Evolutionary conservation across 2,797 vertebrate genomes (phyloP).

Genomic region (Myripristis jacobus): DNA sequence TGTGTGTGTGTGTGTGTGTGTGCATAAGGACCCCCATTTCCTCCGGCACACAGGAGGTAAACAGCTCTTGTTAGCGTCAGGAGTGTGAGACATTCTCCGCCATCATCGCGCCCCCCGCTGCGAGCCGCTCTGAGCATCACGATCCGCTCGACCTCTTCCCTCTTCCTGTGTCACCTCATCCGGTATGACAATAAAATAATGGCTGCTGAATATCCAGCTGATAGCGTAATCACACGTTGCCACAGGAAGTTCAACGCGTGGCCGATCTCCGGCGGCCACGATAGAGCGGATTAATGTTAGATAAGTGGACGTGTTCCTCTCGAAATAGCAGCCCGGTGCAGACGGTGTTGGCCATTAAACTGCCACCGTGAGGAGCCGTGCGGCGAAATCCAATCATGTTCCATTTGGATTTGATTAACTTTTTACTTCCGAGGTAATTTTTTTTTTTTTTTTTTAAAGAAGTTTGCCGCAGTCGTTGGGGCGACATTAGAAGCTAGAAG

Average conservation of each 20-base stretch:
- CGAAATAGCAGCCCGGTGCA: constrained; percentile 25
- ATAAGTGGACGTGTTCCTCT: constrained; percentile 46
- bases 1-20: not conserved
- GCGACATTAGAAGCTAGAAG: constrained; percentile 8
- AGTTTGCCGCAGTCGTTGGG: not conserved
- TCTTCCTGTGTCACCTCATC: constrained; percentile 38
- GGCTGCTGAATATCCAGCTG: constrained; percentile 60
- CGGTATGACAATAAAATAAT: constrained; percentile 65
- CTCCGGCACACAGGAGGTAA: constrained; percentile 32
- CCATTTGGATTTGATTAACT: constrained; percentile 37
- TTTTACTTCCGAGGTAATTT: constrained; percentile 29
- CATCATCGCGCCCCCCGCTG: constrained; percentile 23
- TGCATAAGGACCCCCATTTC: not conserved
- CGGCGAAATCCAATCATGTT: constrained; percentile 43
- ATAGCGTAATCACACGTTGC: constrained; percentile 65
- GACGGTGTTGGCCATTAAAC: constrained; percentile 35
- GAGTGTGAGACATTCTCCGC: constrained; percentile 30
- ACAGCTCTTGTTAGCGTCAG: constrained; percentile 15
- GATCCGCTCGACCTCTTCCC: constrained; percentile 18
- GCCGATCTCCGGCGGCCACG: constrained; percentile 42
- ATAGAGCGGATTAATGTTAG: constrained; percentile 20
- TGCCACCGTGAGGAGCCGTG: constrained; percentile 35
- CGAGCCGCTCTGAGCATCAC: not conserved
- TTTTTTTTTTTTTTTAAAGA: too few species aligned
- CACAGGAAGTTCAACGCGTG: constrained; percentile 35